phyloP scores from a whole-genome alignment of 2,888 invertebrate genomes.

The Dasypolia templi region DNA sequence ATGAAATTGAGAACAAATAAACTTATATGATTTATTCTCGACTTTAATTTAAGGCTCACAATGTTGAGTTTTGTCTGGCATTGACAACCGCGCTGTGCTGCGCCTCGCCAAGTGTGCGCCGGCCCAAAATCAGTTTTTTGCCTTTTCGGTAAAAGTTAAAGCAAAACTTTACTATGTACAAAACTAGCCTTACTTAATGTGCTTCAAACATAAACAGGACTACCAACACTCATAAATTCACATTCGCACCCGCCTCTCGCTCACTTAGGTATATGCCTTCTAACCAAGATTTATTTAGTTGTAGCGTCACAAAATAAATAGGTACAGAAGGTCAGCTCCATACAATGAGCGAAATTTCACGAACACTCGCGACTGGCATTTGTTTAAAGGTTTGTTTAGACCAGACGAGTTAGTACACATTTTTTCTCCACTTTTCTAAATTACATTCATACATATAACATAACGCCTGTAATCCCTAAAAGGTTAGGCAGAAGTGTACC shows the following conservation, averaged over 20 bases:
- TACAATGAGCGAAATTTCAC: not conserved
- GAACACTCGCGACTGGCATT: not conserved
- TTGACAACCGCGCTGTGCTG: too few relatives aligned
- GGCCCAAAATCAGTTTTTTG: not conserved
- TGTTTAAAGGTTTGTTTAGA: not conserved
- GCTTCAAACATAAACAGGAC: constrained; percentile 19
- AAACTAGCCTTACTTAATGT: constrained; percentile 21
- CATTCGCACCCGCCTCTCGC: constrained; percentile 23
- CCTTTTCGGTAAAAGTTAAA: not conserved
- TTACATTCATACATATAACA: not conserved
- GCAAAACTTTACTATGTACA: not conserved
- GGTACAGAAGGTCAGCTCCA: not conserved
- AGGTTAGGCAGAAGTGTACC: not conserved
- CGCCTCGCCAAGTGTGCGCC: too few relatives aligned
- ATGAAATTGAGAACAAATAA: too few relatives aligned
- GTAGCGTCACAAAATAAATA: not conserved
- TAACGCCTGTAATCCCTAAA: not conserved
- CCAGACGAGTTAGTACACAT: not conserved
- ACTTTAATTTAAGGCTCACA: too few relatives aligned
- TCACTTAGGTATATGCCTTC: constrained; percentile 42
- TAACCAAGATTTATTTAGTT: constrained; percentile 47
- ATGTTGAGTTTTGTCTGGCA: too few relatives aligned
- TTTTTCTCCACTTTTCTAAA: not conserved
- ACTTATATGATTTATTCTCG: too few relatives aligned
- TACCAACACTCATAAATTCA: constrained; percentile 43